A percentile compares a stretch with the other conserved stretches of the same genome.
Evolutionary conservation across 2,797 vertebrate species (phyloP).

Genomic region (Neosilurus hyrtlii): DNA sequence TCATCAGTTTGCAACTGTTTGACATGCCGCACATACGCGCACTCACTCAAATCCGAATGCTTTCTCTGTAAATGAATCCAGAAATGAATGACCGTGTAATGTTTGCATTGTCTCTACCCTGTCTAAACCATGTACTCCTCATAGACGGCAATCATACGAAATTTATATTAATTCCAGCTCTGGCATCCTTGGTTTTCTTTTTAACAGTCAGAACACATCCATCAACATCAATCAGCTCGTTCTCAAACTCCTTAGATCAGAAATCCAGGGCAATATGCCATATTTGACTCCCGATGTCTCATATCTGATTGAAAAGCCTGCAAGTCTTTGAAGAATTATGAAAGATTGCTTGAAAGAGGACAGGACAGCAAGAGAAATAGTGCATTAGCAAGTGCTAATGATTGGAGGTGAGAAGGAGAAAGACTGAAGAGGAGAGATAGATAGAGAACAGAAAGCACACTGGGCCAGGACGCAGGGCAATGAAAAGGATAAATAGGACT

Average conservation of each 20-base stretch:
- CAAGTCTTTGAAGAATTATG: not conserved
- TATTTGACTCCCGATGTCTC: slow-evolving; percentile 45
- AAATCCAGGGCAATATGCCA: slow-evolving; percentile 25
- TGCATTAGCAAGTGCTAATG: slow-evolving; percentile 12
- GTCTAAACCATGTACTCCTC: slow-evolving; percentile 24
- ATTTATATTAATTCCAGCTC: slow-evolving; percentile 28
- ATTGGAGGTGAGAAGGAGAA: slow-evolving; percentile 14
- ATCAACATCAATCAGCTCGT: slow-evolving; percentile 34
- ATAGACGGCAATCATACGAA: slow-evolving; percentile 29
- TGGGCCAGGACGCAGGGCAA: not conserved
- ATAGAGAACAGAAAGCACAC: not conserved
- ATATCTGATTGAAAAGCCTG: slow-evolving; percentile 39
- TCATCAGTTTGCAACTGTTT: slow-evolving; percentile 26
- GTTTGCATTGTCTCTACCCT: slow-evolving; percentile 5
- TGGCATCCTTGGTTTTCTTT: slow-evolving; percentile 17
- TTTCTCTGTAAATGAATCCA: slow-evolving; percentile 7
- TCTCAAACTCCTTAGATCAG: slow-evolving; percentile 9
- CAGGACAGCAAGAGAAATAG: not conserved
- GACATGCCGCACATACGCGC: slow-evolving; percentile 29
- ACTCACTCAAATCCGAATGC: slow-evolving; percentile 9
- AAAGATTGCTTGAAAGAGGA: not conserved
- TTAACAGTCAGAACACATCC: slow-evolving; percentile 38
- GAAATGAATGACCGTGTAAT: not conserved
- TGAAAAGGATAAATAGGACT: slow-evolving; percentile 7
- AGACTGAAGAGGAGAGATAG: not conserved